Evolutionary conservation across 2,888 invertebrate species (phyloP), one percentile per base, ranked within the genome.

Genomic region (Andrena minutula): DNA sequence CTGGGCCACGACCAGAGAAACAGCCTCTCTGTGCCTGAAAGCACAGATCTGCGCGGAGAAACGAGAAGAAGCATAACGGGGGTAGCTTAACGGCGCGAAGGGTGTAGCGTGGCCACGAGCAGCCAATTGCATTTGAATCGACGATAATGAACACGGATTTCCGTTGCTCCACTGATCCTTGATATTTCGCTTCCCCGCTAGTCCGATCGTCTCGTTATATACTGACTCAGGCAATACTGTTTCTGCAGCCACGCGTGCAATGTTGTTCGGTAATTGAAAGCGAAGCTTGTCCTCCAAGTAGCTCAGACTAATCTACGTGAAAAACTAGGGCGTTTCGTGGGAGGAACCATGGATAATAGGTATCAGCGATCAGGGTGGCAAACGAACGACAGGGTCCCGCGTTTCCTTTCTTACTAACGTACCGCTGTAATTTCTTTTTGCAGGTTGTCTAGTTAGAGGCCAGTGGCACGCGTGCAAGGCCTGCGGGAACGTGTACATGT

Each of bases 401-500:
- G 26, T 16, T 10, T 23, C 28, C 28, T 64, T 60, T 80, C 49
- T 61, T 16, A 79, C 76, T 89, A 85, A 89, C 58, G 51, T 32
- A 49, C 10, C 47, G 10, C 53, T 89, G 35, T 88, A 76, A 71
- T 90, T 90, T 82, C 56, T 86, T 75, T 87, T 82, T 92, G 68
- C 92, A 93, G 93, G 85, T 85, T 82, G 64, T 73, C 72, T 85
- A 53, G 41, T 77, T 5, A 86, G 84, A 32, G 83, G 69, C 84
- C 83, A 84, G 71, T 65, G 71, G 65, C 87, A 91, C 77, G 76
- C 73, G 26, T 93, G 92, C 83, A 79, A 71, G 23, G 78, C 77
- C 30, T 93, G 94, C 82, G 93, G 92, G 79, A 93, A 92, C 69
- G 76, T 84, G 30, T 94, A 94, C 88, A 87, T 90, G 86, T 90